These are phyloP conservation scores for Phragmatobia fuliginosa DNA, from an alignment of 2,888 invertebrate genomes.

Conservation along the genomic window DNA sequence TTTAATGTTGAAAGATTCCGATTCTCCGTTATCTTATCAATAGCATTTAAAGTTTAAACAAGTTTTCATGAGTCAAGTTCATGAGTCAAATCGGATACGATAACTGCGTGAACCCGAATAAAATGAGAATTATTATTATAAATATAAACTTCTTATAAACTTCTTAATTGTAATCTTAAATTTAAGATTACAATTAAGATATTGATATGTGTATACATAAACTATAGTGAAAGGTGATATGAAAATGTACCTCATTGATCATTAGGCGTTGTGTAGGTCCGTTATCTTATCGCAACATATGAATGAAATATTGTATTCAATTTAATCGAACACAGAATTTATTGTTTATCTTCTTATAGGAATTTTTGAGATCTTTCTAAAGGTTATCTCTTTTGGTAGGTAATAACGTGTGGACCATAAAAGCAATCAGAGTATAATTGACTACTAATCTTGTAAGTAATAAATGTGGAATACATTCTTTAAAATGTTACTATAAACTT, in stretches of 20 bases:
- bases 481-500: no score
- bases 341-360: conserved; percentile 26
- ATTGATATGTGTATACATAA: no score
- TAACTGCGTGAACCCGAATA: not conserved
- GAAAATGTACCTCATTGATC: not conserved
- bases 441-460: not conserved
- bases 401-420: not conserved
- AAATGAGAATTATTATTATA: no score
- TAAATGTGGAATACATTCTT: not conserved
- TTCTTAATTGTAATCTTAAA: no score
- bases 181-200: no score
- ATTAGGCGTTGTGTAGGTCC: not conserved
- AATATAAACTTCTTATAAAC: no score
- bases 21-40: not conserved
- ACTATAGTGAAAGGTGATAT: not conserved
- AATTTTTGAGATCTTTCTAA: conserved; percentile 20
- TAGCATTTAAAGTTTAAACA: not conserved
- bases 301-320: conserved; percentile 42
- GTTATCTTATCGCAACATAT: conserved; percentile 46
- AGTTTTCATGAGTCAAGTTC: not conserved
- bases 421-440: not conserved
- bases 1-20: not conserved
- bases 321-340: conserved; percentile 26
- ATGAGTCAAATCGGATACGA: conserved; percentile 1
- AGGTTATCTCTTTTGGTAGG: conserved; percentile 12